Base-by-base conservation (phyloP, 2,797 vertebrate genomes). In the Bradypodion ventrale region DNA sequence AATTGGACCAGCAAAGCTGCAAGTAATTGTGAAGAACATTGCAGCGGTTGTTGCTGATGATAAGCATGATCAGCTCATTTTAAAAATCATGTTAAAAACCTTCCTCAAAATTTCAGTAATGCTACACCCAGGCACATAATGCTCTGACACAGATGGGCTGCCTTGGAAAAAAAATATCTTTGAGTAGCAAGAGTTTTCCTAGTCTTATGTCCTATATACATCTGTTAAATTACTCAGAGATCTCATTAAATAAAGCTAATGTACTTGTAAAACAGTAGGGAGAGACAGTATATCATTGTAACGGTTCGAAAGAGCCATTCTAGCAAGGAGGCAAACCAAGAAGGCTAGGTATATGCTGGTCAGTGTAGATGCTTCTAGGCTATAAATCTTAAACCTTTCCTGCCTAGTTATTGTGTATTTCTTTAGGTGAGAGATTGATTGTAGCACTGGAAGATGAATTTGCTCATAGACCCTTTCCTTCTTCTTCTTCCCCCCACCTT, bases 321-420 rank as follows among this genome's bases (percentile, higher is more conserved):
- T 87, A 93, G 94, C 93, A 95, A 96, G 95, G 96, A 96, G 96
- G 95, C 94, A 95, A 83, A 96, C 95, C 95, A 95, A 95, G 89
- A 96, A 96, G 97, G 95, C 97, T 97, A 97, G 98, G 97, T 97
- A 96, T 96, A 96, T 96, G 97, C 97, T 98, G 98, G 98, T 99
- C 98, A 98, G 97, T 97, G 97, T 97, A 97, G 97, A 97, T 98
- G 97, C 97, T 97, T 97, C 96, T 94, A 94, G 96, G 96, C 97
- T 97, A 98, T 99, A 98, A 98, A 99, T 99, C 98, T 98, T 98
- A 96, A 95, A 97, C 97, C 97, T 96, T 98, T 98, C 97, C 97
- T 97, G 97, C 97, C 98, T 98, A 97, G 97, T 98, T 98, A 98
- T 97, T 98, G 97, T 99, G 97, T 98, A 97, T 98, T 98, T 98